A percentile compares a stretch with the other conserved stretches of the same genome.
Conservation (phyloP, 2,888 invertebrate species). For the Cremastobaeus sp. region DNA sequence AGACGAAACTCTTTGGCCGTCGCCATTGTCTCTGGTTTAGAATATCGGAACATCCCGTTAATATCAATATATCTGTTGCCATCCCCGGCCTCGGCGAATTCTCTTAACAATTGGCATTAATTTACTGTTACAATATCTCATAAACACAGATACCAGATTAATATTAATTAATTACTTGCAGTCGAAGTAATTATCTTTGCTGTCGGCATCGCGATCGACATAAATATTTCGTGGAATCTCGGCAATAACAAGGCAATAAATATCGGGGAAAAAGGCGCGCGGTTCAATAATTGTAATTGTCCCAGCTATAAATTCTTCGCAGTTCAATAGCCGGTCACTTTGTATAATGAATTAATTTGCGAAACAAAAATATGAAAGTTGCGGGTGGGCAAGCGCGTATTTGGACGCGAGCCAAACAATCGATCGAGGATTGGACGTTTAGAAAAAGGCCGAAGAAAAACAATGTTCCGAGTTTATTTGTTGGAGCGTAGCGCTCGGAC, state of each 20-base stretch:
- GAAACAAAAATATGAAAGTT: slow-evolving; percentile 50
- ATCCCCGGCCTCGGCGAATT: slow-evolving; percentile 22
- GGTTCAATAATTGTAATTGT: slow-evolving; percentile 37
- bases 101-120: slow-evolving; percentile 49
- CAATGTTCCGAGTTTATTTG: slow-evolving; percentile 30
- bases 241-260: slow-evolving; percentile 34
- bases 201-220: neutral
- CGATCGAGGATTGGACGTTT: slow-evolving; percentile 29
- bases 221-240: slow-evolving; percentile 42
- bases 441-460: slow-evolving; percentile 9
- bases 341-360: slow-evolving; percentile 55
- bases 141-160: slow-evolving; percentile 42
- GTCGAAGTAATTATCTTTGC: slow-evolving; percentile 39
- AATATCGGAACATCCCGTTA: slow-evolving; percentile 24
- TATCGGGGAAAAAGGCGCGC: slow-evolving; percentile 11
- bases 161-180: slow-evolving; percentile 53
- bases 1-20: slow-evolving; percentile 37
- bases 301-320: slow-evolving; percentile 31
- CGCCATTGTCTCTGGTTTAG: slow-evolving; percentile 31
- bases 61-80: slow-evolving; percentile 52
- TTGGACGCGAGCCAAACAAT: slow-evolving; percentile 41
- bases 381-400: slow-evolving; percentile 1
- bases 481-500: slow-evolving; percentile 8
- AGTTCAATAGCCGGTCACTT: slow-evolving; percentile 51
- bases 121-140: slow-evolving; percentile 50